Evolutionary conservation across 2,888 invertebrate genomes (phyloP), one percentile per base, ranked within the genome.

Genomic region (Chalcis sispes): DNA sequence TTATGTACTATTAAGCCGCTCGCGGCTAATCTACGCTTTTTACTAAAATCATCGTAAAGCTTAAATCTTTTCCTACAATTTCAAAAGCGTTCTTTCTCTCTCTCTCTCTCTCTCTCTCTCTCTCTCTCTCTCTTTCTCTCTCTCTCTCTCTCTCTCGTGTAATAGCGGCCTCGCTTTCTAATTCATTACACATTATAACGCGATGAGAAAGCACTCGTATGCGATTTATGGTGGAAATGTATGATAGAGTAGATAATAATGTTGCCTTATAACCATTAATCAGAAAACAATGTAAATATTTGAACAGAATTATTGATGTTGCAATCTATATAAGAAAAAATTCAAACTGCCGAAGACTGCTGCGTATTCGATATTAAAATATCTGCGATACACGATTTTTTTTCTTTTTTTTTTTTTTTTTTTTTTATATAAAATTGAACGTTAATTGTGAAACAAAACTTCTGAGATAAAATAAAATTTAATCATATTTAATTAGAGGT

Each of bases 141-240:
- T 27, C 46, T 46, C 20, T 58, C 36, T 29, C 10, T 4, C 10
- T 3, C 58, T n/a, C 36, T 1, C 20, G n/a, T n/a, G 1, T 4
- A n/a, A 10, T 18, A 46, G 42, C 42, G 46, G 42, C 27, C n/a
- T 7, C n/a, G 27, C 62, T 64, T 64, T 64, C 64, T 64, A 64
- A 64, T 64, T 29, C 64, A 27, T 15, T 27, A 32, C 48, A 48
- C 15, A 50, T 64, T 64, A 64, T 20, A 46, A 46, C 25, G n/a
- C 25, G 61, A 23, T 18, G 42, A 59, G 59, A 59, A 59, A 59
- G 23, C n/a, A n/a, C n/a, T n/a, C n/a, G n/a, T 27, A 3, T 20
- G 40, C 20, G 40, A 59, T 59, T 59, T 23, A 59, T 59, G 13
- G 2, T 8, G 20, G 36, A 59, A 36, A 32, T 15, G 20, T 58